phyloP scores from a whole-genome alignment of 2,113 vertebrate genomes.

The Brienomyrus longianalis region DNA sequence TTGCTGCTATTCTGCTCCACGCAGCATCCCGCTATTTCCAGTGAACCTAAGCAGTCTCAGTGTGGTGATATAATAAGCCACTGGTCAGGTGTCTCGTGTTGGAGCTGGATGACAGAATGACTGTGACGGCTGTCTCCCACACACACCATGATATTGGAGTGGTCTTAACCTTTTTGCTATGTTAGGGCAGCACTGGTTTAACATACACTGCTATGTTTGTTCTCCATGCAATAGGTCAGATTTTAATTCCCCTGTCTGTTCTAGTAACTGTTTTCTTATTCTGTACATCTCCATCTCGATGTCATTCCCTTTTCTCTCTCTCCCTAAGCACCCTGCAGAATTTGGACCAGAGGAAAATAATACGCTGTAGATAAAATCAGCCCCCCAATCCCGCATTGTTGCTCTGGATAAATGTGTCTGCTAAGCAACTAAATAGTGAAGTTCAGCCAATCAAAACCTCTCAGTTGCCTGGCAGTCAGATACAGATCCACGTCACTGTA shows the following conservation, averaged over 20 bases:
- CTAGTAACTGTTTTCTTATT: not conserved
- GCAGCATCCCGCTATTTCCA: not conserved
- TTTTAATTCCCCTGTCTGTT: not conserved
- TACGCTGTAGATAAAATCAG: conserved; percentile 14
- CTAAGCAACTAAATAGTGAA: conserved; percentile 12
- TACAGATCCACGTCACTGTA: not conserved
- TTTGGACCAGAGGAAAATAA: conserved; percentile 10
- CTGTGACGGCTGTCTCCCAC: not conserved
- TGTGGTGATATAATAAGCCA: not conserved
- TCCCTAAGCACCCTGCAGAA: not conserved
- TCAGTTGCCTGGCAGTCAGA: conserved; percentile 5
- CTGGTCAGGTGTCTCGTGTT: not conserved
- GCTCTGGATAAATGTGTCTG: conserved; percentile 7
- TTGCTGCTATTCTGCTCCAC: not conserved
- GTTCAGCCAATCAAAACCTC: not conserved
- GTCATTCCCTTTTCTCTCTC: conserved; percentile 31
- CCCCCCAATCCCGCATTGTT: not conserved
- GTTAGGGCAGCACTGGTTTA: not conserved
- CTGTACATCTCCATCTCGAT: not conserved
- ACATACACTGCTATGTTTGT: not conserved
- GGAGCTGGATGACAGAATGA: not conserved
- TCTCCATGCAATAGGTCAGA: not conserved
- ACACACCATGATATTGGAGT: not conserved
- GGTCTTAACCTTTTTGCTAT: not conserved
- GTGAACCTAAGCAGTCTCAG: not conserved